Evolutionary conservation across 2,888 invertebrate species (phyloP), one percentile per base, ranked within the genome.

Genomic region (Galerucella calmariensis): DNA sequence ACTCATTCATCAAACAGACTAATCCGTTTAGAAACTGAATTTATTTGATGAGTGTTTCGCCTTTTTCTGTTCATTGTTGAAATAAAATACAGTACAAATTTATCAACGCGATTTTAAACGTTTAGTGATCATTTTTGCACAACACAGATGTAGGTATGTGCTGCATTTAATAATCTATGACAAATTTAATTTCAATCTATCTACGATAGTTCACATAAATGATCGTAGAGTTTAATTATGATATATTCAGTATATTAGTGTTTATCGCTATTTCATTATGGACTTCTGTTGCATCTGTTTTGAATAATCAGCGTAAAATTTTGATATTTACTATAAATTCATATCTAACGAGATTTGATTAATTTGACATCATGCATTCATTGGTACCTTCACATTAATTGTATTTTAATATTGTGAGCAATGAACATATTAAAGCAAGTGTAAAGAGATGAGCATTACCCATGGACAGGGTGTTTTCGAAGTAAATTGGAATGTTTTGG

Each of bases 131-230:
- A 12, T 46, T 46, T 46, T 46, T 46, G 46, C 46, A 46, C 4
- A 14, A 53, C n/a, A 12, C 6, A n/a, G 12, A 53, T 53, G 20
- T 20, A 20, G 20, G 9, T 51, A 51, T 51, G n/a, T 53, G 8
- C 14, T 53, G 6, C 6, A 53, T 8, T 53, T 16, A 16, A n/a
- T 53, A 53, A 67, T 74, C 63, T 53, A 75, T 69, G 12, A 63
- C 44, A 62, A 76, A 75, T 73, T 73, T 72, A 69, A 66, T 76
- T 73, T 62, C 20, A 75, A 71, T 74, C 69, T 58, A 48, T 59
- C 65, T 75, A 59, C 69, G 73, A 59, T 75, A 68, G 69, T 72
- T 72, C 69, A 72, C 72, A 75, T 76, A 76, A 71, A 76, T 74
- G 75, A 67, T 53, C 68, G 67, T 61, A 58, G 16, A 71, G 68